Evolutionary conservation across 35 echinoderm and acorn worm genomes (phyloP).

Genomic region (Patiria miniata): DNA sequence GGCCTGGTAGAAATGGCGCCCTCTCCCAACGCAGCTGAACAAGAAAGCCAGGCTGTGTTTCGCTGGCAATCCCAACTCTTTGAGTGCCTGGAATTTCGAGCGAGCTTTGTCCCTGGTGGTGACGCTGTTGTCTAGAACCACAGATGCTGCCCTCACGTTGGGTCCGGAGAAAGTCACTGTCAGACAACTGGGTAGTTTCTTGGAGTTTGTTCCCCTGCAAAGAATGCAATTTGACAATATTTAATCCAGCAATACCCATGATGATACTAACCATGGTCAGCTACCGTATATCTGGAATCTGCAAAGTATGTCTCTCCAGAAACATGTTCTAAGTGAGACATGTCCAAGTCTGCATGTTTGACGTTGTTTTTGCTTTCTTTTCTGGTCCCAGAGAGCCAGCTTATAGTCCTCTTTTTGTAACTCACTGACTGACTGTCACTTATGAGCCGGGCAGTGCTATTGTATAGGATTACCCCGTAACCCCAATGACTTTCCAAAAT

Average conservation of each 20-base stretch:
- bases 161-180: constrained; percentile 80
- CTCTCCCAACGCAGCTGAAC: constrained; percentile 90
- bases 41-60: constrained; percentile 81
- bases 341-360: no score
- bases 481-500: no score
- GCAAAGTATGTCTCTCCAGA: no score
- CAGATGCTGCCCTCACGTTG: constrained; percentile 76
- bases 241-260: background rate
- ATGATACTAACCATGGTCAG: background rate
- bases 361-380: no score
- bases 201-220: no score
- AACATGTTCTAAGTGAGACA: no score
- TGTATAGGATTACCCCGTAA: no score
- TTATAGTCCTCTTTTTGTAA: no score
- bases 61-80: constrained; percentile 55
- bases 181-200: background rate
- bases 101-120: constrained; percentile 39
- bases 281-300: background rate
- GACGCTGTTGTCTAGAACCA: constrained; percentile 58
- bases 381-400: no score
- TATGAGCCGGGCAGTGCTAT: no score
- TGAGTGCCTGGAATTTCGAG: constrained; percentile 53
- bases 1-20: constrained; percentile 50
- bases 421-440: no score
- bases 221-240: no score